A percentile compares a stretch with the other conserved stretches of the same genome.
These are phyloP conservation scores for Procavia capensis DNA, from an alignment of 2,113 vertebrate species.

Conservation along the genomic window DNA sequence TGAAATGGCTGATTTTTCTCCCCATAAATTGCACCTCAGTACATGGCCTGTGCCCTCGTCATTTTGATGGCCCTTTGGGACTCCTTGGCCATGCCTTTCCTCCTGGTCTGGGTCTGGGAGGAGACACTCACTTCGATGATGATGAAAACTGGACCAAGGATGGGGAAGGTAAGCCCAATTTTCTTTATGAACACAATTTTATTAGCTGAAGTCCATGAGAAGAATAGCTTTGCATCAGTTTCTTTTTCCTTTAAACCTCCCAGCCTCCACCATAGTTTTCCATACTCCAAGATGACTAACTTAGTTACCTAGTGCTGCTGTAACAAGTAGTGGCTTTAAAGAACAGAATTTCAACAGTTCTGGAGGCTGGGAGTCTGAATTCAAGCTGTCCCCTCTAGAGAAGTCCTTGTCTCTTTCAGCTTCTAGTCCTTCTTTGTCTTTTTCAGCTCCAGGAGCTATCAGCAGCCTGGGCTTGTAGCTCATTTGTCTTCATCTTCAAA, in stretches of 20 bases:
- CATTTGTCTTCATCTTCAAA: not conserved
- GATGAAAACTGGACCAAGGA: slow-evolving; percentile 88
- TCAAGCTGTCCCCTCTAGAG: too few species aligned
- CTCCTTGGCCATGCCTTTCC: slow-evolving; percentile 89
- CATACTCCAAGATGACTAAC: not conserved
- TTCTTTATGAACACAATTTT: not conserved
- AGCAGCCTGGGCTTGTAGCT: too few species aligned
- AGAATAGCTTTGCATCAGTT: not conserved
- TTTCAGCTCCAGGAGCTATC: too few species aligned
- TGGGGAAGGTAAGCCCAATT: slow-evolving; percentile 80
- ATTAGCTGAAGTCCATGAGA: not conserved
- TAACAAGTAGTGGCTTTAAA: too few species aligned
- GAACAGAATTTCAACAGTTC: too few species aligned
- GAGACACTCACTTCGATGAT: slow-evolving; percentile 90
- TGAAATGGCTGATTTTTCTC: slow-evolving; percentile 8
- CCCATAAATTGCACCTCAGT: slow-evolving; percentile 73
- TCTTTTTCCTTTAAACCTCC: not conserved
- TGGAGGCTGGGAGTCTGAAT: too few species aligned
- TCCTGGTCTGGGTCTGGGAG: slow-evolving; percentile 86
- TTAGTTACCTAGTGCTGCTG: not conserved
- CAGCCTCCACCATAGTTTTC: not conserved
- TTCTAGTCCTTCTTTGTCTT: too few species aligned
- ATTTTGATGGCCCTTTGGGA: slow-evolving; percentile 88
- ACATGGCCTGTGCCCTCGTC: slow-evolving; percentile 85
- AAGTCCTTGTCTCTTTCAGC: too few species aligned